Conservation (phyloP, 1,140 invertebrate genomes). For the Drosophila eugracilis region DNA sequence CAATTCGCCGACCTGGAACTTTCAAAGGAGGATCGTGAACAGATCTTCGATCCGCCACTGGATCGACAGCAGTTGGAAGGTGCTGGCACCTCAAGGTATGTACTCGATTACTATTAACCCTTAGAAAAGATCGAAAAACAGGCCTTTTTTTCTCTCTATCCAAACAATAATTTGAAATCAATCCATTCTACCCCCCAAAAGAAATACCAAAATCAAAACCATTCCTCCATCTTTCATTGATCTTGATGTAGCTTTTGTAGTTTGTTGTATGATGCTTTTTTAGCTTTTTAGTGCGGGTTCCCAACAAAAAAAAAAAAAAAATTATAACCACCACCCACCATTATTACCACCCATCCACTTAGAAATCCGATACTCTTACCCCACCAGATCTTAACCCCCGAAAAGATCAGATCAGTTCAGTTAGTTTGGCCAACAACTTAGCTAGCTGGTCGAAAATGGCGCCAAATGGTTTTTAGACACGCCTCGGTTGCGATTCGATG, state of each 20-base stretch:
- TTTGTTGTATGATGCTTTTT: constrained; percentile 58
- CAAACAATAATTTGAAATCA: constrained; percentile 5
- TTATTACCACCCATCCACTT: constrained; percentile 2
- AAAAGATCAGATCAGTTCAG: background rate
- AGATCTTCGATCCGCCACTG: constrained; percentile 84
- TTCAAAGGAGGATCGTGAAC: constrained; percentile 85
- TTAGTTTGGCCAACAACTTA: background rate
- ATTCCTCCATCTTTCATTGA: constrained; percentile 42
- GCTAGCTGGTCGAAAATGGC: constrained; percentile 54
- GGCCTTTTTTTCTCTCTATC: constrained; percentile 17
- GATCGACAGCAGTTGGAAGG: constrained; percentile 84
- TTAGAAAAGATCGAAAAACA: constrained; percentile 1
- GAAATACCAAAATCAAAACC: background rate
- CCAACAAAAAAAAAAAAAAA: constrained; percentile 20
- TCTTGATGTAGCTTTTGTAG: constrained; percentile 56
- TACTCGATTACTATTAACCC: constrained; percentile 3
- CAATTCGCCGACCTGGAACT: constrained; percentile 85
- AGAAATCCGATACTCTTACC: constrained; percentile 32
- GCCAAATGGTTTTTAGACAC: constrained; percentile 33
- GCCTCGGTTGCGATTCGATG: constrained; percentile 27
- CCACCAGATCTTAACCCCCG: too few species aligned
- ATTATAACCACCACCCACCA: constrained; percentile 2
- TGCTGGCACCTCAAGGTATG: constrained; percentile 84
- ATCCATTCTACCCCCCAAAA: background rate
- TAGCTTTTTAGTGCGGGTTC: constrained; percentile 42